Evolutionary conservation across 2,113 vertebrate genomes (phyloP), one percentile per base, ranked within the genome.

Genomic region (Stegastes partitus): DNA sequence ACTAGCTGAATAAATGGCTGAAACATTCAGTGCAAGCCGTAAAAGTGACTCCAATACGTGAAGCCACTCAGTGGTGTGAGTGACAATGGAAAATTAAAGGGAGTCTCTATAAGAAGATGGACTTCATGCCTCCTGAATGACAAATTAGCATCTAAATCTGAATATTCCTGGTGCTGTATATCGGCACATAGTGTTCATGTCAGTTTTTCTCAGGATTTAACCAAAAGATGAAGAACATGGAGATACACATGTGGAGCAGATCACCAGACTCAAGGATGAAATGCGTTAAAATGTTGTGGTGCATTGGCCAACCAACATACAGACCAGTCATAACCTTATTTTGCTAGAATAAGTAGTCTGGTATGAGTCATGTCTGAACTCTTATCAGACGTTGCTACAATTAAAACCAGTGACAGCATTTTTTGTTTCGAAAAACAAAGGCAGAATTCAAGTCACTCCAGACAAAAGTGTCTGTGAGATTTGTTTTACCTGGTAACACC

Each of bases 1-100:
- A n/a, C 28, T 64, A 47, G 53, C 82, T 81, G 79, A 83, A 88
- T 61, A 80, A 83, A 89, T 81, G 56, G 73, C 22, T 65, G 26
- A 82, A 64, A 63, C 7, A 2, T 61, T 77, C 37, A 56, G 6
- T 67, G 68, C 12, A 12, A 77, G 81, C 22, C 37, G 37, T 63
- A 54, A 77, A 77, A 89, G 79, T 84, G 1, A 49, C 78, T 75
- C 74, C 11, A 10, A 7, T 77, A 55, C 74, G 63, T 74, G 75
- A 53, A 62, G 78, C 68, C 74, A 73, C 68, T 87, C 62, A 79
- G 74, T 70, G 45, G 3, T 47, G 23, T 65, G 62, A 77, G 75
- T 75, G 84, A 84, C 72, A 64, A 74, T 68, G 70, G 67, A 74
- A 74, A 82, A 76, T 61, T 26, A 74, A 68, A 65, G 62, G 68